Conservation (phyloP, 2,888 invertebrate genomes). For the Ferrisia virgata region DNA sequence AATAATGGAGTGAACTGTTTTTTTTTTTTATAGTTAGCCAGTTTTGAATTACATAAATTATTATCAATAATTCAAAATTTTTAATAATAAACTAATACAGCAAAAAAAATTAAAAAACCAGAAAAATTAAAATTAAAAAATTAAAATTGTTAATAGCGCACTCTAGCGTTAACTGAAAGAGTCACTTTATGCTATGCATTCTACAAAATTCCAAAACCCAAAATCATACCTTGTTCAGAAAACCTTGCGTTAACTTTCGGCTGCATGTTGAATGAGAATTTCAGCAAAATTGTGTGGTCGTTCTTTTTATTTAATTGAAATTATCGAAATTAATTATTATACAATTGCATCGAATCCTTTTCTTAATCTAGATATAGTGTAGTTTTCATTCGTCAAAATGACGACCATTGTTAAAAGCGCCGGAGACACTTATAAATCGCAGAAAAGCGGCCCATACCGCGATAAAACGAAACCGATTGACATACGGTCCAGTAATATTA, state of each 20-base stretch:
- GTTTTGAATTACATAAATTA: no score
- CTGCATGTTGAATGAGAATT: background rate
- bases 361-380: background rate
- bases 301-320: background rate
- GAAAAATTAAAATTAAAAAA: no score
- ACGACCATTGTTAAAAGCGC: slow-evolving; percentile 48
- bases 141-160: no score
- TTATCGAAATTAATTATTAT: background rate
- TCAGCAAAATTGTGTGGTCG: slow-evolving; percentile 6
- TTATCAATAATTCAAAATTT: background rate
- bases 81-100: background rate
- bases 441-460: slow-evolving; percentile 63
- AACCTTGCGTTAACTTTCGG: background rate
- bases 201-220: background rate
- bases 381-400: slow-evolving; percentile 15
- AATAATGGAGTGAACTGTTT: no score
- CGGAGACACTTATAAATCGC: slow-evolving; percentile 55
- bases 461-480: slow-evolving; percentile 92
- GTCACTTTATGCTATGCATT: background rate
- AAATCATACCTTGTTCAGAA: background rate
- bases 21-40: no score
- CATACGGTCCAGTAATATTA: slow-evolving; percentile 91
- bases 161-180: background rate
- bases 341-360: background rate
- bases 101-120: background rate